Evolutionary conservation across 2,888 invertebrate species (phyloP).

Genomic region (Pardosa pseudoannulata): DNA sequence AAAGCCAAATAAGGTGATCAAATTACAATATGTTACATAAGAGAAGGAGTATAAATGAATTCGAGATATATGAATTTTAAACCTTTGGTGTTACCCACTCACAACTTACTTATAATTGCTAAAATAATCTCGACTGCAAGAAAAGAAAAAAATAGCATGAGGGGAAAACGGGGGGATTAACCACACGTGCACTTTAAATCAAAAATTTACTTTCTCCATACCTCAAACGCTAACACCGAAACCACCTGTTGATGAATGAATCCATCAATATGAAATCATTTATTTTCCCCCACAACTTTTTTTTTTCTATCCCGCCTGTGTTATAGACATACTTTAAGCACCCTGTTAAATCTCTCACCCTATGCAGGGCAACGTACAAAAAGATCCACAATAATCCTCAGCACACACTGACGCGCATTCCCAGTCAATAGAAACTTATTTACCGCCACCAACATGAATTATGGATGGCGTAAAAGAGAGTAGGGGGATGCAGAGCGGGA

Average conservation of each 20-base stretch:
- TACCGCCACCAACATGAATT: slow-evolving; percentile 18
- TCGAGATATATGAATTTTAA: no score
- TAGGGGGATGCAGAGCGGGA: background rate
- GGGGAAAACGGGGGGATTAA: no score
- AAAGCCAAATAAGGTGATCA: no score
- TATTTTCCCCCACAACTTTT: background rate
- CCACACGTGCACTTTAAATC: no score
- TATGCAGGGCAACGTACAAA: background rate
- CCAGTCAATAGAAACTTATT: slow-evolving; percentile 27
- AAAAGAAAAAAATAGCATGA: no score
- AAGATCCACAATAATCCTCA: slow-evolving; percentile 7
- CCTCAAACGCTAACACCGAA: background rate
- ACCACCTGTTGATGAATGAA: slow-evolving; percentile 16
- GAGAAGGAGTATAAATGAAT: no score
- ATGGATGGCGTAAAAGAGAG: slow-evolving; percentile 6
- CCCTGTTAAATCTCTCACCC: slow-evolving; percentile 15
- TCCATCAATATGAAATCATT: background rate
- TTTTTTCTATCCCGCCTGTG: background rate
- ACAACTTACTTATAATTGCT: no score
- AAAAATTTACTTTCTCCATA: no score
- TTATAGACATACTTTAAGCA: background rate
- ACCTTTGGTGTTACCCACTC: no score
- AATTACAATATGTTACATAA: no score
- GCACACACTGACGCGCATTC: background rate
- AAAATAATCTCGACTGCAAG: no score